Evolutionary conservation across 2,888 invertebrate species (phyloP), one percentile per base, ranked within the genome.

Genomic region (Lutraria lutraria): DNA sequence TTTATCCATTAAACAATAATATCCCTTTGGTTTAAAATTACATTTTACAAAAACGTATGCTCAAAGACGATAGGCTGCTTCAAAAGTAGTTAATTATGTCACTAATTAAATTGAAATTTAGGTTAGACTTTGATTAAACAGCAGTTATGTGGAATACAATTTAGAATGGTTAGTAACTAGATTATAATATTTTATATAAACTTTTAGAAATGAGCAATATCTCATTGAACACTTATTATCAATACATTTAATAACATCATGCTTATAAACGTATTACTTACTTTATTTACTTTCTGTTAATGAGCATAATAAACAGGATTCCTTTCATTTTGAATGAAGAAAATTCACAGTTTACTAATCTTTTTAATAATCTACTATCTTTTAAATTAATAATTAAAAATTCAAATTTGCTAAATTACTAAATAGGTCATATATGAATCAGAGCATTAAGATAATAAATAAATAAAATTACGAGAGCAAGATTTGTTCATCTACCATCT

Each of bases 391-490:
- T 1, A 68, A 68, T n/a, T 25, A 68, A 8, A n/a, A 68, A 25
- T 13, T n/a, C 6, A 25, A 25, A n/a, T 25, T 25, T 68, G 63
- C 76, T 76, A 12, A 76, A 19, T 34, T 34, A 76, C 31, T 76
- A 76, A 76, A 76, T 34, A 76, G 10, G 8, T 34, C 34, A 76
- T 10, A 31, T 76, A 16, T 76, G 31, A 19, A 76, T 31, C 6
- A 0, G 34, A 34, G 19, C 31, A 72, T 31, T 12, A 19, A 76
- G 6, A 34, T 56, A 56, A 56, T 56, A 56, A 56, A 56, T 34
- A 76, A 76, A 34, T 76, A 76, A 76, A 43, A 76, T 76, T 34
- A 76, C 34, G 19, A 76, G 76, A 34, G 34, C 34, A 34, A 76
- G 34, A 31, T 76, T 76, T 76, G 16, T 76, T 16, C 34, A 34